Evolutionary conservation across 1,140 invertebrate genomes (phyloP).

Genomic region (Coelopa frigida): DNA sequence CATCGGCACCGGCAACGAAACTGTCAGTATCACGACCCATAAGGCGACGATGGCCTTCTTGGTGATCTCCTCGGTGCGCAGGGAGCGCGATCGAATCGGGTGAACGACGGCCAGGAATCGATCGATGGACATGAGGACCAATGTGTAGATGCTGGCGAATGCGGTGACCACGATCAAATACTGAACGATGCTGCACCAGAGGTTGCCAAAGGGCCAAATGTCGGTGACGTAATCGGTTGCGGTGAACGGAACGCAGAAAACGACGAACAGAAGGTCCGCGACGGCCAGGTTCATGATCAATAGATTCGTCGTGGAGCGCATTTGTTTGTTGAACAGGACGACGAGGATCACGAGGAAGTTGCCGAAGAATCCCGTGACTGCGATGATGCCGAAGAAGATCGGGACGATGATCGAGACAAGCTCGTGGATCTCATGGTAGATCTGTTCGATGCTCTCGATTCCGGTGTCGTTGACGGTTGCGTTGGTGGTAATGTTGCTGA

Average conservation of each 20-base stretch:
- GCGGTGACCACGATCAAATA: constrained; percentile 79
- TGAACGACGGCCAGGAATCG: constrained; percentile 91
- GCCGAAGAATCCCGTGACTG: constrained; percentile 78
- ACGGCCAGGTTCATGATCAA: constrained; percentile 82
- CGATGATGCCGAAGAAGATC: constrained; percentile 80
- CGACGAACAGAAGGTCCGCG: constrained; percentile 87
- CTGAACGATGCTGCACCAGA: constrained; percentile 81
- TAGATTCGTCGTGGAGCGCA: constrained; percentile 89
- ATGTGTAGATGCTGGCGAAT: constrained; percentile 87
- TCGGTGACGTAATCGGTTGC: constrained; percentile 73
- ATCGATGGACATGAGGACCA: constrained; percentile 94
- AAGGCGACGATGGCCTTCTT: constrained; percentile 63
- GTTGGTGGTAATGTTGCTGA: not conserved
- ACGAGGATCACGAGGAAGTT: constrained; percentile 81
- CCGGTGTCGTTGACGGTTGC: not conserved
- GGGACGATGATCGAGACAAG: constrained; percentile 56
- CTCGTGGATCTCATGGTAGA: constrained; percentile 14
- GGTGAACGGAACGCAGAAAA: constrained; percentile 93
- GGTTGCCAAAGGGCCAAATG: constrained; percentile 82
- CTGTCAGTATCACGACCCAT: constrained; percentile 72
- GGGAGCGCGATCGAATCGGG: constrained; percentile 73
- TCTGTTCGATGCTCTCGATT: constrained; percentile 1
- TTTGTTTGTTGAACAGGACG: constrained; percentile 75
- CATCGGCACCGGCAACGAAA: constrained; percentile 66
- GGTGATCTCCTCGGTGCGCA: constrained; percentile 80